These are phyloP conservation scores for Hozukius guyotensis DNA, from an alignment of 2,797 vertebrate genomes.

Conservation along the genomic window DNA sequence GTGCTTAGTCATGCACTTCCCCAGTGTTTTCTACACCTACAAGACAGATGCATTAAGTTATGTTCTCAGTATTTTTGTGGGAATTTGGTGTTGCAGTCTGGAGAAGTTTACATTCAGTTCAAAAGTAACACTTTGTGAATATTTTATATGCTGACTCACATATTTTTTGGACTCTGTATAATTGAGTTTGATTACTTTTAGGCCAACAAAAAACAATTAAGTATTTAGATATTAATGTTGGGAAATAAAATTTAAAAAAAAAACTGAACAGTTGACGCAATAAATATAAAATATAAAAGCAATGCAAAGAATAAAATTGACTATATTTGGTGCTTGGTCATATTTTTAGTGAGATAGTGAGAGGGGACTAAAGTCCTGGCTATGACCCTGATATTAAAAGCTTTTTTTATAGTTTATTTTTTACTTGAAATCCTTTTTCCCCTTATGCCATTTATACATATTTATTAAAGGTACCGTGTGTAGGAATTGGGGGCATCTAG, in stretches of 20 bases:
- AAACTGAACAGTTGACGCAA: background rate
- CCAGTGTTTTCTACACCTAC: background rate
- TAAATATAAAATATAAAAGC: background rate
- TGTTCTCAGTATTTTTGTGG: background rate
- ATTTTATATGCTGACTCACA: background rate
- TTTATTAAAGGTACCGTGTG: background rate
- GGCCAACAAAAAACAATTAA: background rate
- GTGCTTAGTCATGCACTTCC: conserved; percentile 8
- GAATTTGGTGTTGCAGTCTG: background rate
- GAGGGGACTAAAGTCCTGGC: background rate
- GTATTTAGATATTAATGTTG: background rate
- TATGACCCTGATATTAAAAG: background rate
- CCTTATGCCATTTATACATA: background rate
- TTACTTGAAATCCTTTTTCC: background rate
- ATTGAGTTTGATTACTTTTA: background rate
- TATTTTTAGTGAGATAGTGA: background rate
- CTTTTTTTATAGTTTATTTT: background rate
- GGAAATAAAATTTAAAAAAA: background rate
- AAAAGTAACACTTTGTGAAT: background rate
- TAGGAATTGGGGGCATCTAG: no score
- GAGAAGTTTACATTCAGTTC: background rate
- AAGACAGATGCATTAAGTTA: background rate
- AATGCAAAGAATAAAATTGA: background rate
- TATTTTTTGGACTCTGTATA: background rate
- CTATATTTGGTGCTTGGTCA: background rate